Conservation (phyloP, 2,797 vertebrate species). For the Coluber constrictor region DNA sequence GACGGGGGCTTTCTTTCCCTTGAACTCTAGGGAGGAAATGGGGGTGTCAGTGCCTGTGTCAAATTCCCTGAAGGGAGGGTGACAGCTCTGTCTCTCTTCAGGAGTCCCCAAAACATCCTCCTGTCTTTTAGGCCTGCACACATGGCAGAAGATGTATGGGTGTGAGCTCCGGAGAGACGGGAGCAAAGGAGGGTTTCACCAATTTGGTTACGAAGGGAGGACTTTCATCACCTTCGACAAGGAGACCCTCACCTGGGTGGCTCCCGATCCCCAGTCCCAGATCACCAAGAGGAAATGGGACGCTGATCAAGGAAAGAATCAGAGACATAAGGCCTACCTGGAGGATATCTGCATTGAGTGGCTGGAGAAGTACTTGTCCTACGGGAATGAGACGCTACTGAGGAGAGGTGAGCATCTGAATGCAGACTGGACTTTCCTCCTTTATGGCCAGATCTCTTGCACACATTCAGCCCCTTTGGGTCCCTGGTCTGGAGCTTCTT, state of each 20-base stretch:
- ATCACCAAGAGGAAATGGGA: not conserved
- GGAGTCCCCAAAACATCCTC: not conserved
- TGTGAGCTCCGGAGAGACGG: not conserved
- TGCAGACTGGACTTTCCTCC: not conserved
- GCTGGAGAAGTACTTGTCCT: not conserved
- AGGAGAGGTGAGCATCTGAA: not conserved
- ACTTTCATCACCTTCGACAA: not conserved
- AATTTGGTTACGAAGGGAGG: not conserved
- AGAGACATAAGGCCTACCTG: not conserved
- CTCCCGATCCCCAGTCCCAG: not conserved
- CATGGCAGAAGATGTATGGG: not conserved
- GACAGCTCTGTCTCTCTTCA: not conserved
- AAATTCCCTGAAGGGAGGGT: too few relatives aligned
- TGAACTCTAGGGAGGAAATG: too few relatives aligned
- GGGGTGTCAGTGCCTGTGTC: too few relatives aligned
- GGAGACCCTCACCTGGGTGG: not conserved
- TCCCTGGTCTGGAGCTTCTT: accelerated
- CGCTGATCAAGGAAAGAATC: accelerated
- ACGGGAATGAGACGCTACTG: not conserved
- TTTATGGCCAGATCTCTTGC: not conserved
- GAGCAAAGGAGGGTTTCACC: not conserved
- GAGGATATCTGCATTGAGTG: not conserved
- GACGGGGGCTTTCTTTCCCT: not conserved
- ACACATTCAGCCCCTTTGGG: too few relatives aligned
- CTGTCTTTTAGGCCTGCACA: not conserved